These are phyloP conservation scores for Scaptomyza polygonia DNA, from an alignment of 2,888 invertebrate species.

Conservation along the genomic window DNA sequence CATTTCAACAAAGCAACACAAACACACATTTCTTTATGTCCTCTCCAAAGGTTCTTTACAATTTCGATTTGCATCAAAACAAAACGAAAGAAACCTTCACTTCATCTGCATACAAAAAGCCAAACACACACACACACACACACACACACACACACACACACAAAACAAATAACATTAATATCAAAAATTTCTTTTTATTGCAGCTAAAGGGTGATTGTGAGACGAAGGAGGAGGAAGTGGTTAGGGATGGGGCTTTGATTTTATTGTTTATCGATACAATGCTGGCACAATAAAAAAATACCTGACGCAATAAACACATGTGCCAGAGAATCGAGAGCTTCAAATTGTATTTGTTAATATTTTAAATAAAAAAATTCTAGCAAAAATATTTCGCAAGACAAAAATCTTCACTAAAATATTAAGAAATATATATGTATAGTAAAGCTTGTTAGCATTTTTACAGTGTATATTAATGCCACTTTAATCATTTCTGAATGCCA, in stretches of 20 bases:
- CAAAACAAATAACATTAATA: conserved; percentile 72
- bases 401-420: not conserved
- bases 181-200: conserved; percentile 59
- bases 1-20: conserved; percentile 30
- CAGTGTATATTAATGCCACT: not conserved
- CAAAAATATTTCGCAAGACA: not conserved
- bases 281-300: conserved; percentile 67
- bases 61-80: conserved; percentile 73
- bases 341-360: no score
- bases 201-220: conserved; percentile 25
- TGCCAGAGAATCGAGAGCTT: no score
- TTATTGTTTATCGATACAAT: conserved; percentile 75
- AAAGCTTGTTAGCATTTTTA: not conserved
- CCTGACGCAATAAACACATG: conserved; percentile 51
- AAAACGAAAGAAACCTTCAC: conserved; percentile 39
- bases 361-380: no score
- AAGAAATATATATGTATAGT: not conserved
- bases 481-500: conserved; percentile 18
- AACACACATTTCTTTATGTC: conserved; percentile 25
- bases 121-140: no score
- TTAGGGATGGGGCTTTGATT: conserved; percentile 41
- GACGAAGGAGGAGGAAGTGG: not conserved
- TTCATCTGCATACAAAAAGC: conserved; percentile 25
- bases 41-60: conserved; percentile 53
- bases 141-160: no score